A percentile compares a stretch with the other conserved stretches of the same genome.
Evolutionary conservation across 2,113 vertebrate genomes (phyloP).

Genomic region (Callaeas wilsoni): DNA sequence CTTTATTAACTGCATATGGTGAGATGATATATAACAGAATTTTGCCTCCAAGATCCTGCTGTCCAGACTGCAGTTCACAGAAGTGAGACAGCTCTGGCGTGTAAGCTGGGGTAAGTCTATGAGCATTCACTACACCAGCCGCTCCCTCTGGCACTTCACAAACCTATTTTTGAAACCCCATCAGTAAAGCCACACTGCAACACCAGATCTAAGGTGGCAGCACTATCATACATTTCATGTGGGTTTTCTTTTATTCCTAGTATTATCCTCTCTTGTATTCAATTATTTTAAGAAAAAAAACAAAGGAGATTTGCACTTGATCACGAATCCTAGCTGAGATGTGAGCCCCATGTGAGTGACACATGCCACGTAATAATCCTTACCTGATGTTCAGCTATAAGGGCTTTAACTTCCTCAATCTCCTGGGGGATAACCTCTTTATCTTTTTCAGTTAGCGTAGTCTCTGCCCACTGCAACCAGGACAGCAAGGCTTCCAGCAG

Average conservation of each 20-base stretch:
- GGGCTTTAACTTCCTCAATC: constrained; percentile 90
- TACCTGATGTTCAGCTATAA: constrained; percentile 97
- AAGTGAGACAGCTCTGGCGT: background rate
- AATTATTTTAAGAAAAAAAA: background rate
- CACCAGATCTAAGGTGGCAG: background rate
- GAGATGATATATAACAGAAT: background rate
- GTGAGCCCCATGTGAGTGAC: background rate
- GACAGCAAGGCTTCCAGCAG: constrained; percentile 88
- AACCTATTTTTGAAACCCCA: background rate
- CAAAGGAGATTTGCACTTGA: background rate
- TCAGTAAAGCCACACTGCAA: background rate
- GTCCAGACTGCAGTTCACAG: background rate
- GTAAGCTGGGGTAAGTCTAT: background rate
- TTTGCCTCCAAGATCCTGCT: background rate
- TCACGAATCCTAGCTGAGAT: background rate
- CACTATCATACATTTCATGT: background rate
- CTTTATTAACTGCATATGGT: background rate
- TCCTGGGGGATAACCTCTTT: constrained; percentile 90
- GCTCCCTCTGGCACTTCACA: background rate
- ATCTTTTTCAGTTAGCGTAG: constrained; percentile 88
- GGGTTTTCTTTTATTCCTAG: background rate
- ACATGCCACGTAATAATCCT: background rate
- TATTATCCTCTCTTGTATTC: background rate
- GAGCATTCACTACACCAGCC: background rate
- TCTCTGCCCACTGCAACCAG: constrained; percentile 96